Evolutionary conservation across 2,888 invertebrate species (phyloP), one percentile per base, ranked within the genome.

Genomic region (Ectropis crepuscularia): DNA sequence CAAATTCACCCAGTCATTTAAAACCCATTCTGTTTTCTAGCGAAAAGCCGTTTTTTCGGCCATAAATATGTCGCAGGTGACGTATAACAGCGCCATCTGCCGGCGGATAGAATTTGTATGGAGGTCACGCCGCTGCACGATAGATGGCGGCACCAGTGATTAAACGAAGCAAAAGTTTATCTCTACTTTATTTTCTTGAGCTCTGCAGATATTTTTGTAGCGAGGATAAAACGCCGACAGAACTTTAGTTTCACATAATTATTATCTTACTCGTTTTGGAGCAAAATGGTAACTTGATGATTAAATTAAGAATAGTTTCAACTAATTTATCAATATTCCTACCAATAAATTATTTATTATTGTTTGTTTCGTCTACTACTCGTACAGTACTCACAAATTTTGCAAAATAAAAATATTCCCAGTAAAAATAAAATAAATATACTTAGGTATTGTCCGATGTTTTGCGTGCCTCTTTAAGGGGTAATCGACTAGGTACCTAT

Each of bases 1-100:
- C 87, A 89, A 89, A 91, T 89, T 90, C 89, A 85, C 86, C 81
- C 79, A 88, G 88, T 90, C 90, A 91, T 90, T 90, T 90, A 88
- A 89, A 88, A 88, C 78, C 88, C 87, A 88, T 89, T 88, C 85
- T 83, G 85, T 87, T 88, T 86, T 82, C 69, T 72, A 82, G 85
- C 66, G 74, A 83, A 81, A 82, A 80, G 83, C 80, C 84, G 85
- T 86, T 86, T 88, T 83, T 89, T 89, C 86, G 83, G 77, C 85
- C 84, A 87, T 89, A 89, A 89, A 89, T 87, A 88, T 88, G 82
- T 88, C 85, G 73, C 69, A 74, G 63, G 80, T 86, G 88, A 88
- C 88, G 82, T 75, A 73, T 76, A 74, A 65, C 69, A 79, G 82
- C 80, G 85, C 78, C 87, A 87, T 84, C 88, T 86, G 80, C 74